Conservation (phyloP, 2,113 vertebrate species). For the Petrocephalus microphthalmus region DNA sequence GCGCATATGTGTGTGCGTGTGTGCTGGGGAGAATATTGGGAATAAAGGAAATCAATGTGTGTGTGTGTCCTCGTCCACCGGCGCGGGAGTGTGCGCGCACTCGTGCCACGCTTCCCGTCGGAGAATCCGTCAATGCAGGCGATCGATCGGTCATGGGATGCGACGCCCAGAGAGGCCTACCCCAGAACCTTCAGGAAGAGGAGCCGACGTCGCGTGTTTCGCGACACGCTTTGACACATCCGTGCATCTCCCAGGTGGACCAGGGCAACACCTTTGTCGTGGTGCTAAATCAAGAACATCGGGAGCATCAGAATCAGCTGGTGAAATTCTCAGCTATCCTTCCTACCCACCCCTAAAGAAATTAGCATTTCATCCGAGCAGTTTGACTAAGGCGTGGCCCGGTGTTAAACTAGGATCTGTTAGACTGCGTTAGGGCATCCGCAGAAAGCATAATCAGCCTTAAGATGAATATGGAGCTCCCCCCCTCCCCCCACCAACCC, state of each 20-base stretch:
- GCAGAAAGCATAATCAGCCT: neutral
- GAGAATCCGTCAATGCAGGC: neutral
- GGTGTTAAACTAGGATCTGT: neutral
- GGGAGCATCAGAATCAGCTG: neutral
- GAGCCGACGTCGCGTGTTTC: neutral
- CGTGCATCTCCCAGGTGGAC: neutral
- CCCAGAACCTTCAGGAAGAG: neutral
- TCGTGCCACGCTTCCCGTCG: neutral
- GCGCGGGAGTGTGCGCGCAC: neutral
- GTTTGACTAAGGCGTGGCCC: neutral
- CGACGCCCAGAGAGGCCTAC: neutral
- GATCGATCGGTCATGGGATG: neutral
- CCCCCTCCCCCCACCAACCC: neutral
- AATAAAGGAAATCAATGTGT: conserved; percentile 7
- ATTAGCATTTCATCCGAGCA: neutral
- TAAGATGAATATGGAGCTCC: neutral
- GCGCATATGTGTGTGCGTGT: neutral
- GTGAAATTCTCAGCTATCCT: neutral
- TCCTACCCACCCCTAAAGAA: neutral
- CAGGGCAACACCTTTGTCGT: neutral
- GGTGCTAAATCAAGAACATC: neutral
- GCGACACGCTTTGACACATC: neutral
- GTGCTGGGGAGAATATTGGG: neutral
- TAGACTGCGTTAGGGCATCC: neutral
- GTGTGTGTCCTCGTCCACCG: neutral